These are phyloP conservation scores for Tyto alba DNA, from an alignment of 2,113 vertebrate genomes.

Conservation along the genomic window DNA sequence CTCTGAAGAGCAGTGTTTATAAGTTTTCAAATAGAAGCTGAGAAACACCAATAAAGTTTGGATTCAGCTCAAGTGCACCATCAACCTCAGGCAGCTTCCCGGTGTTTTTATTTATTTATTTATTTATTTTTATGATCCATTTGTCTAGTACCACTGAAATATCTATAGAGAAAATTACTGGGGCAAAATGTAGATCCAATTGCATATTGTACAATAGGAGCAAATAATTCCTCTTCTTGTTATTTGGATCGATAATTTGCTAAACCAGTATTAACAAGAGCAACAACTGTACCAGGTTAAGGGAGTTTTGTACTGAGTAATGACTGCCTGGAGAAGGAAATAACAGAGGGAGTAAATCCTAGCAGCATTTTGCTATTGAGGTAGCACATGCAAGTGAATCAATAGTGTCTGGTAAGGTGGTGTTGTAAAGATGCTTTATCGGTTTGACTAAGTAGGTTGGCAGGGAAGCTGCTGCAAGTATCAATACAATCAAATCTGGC, in stretches of 20 bases:
- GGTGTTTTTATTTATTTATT: not conserved
- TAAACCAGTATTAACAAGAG: constrained; percentile 76
- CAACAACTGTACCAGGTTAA: constrained; percentile 73
- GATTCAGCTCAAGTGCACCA: constrained; percentile 67
- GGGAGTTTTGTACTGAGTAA: constrained; percentile 72
- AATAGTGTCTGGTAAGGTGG: constrained; percentile 67
- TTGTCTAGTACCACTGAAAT: constrained; percentile 62
- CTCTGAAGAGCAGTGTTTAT: constrained; percentile 52
- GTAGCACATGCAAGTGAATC: constrained; percentile 74
- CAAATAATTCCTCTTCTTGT: constrained; percentile 73
- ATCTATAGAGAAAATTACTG: constrained; percentile 68
- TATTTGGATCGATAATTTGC: constrained; percentile 74
- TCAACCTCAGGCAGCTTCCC: constrained; percentile 54
- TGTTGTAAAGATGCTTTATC: constrained; percentile 76
- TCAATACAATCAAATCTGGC: constrained; percentile 26
- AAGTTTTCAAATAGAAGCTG: constrained; percentile 69
- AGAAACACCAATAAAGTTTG: constrained; percentile 68
- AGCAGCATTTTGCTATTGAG: constrained; percentile 73
- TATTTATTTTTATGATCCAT: constrained; percentile 58
- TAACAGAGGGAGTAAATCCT: constrained; percentile 73
- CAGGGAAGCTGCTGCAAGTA: constrained; percentile 54
- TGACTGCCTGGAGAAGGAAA: constrained; percentile 60
- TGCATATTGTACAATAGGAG: constrained; percentile 53
- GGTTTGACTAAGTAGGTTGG: constrained; percentile 67
- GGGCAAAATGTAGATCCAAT: constrained; percentile 67